Percentiles rank a stretch among this genome's conserved stretches.
These are phyloP conservation scores for Brachionus manjavacas DNA, from an alignment of 1,140 invertebrate species.

Conservation along the genomic window DNA sequence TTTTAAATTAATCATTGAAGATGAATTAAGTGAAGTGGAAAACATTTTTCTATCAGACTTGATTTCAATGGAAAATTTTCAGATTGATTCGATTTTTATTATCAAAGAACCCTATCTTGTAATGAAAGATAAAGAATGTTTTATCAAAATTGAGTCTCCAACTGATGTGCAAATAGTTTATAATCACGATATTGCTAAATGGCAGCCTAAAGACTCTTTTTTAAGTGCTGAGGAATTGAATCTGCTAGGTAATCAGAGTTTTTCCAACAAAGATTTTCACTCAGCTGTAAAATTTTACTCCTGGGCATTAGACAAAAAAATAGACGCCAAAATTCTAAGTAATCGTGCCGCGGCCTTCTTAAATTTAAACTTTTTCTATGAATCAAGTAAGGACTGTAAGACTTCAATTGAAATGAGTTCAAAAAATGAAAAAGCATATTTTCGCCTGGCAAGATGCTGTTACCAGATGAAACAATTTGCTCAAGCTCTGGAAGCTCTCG, in stretches of 20 bases:
- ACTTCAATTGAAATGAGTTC: neutral
- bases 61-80: neutral
- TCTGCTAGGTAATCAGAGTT: neutral
- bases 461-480: slow-evolving; percentile 15
- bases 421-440: slow-evolving; percentile 12
- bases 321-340: neutral
- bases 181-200: neutral
- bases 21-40: neutral
- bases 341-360: neutral
- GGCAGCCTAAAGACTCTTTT: neutral
- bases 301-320: neutral
- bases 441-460: neutral
- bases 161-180: neutral
- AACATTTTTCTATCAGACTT: neutral
- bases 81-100: neutral
- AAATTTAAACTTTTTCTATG: neutral
- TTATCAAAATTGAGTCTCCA: neutral
- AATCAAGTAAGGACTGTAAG: neutral
- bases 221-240: neutral
- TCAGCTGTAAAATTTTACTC: neutral
- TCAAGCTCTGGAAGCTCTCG: neutral
- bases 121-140: neutral
- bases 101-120: slow-evolving; percentile 15
- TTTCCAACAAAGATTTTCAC: slow-evolving; percentile 6
- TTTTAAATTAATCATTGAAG: neutral